Conservation (phyloP, 1,140 invertebrate species). For the Listronotus bonariensis region DNA sequence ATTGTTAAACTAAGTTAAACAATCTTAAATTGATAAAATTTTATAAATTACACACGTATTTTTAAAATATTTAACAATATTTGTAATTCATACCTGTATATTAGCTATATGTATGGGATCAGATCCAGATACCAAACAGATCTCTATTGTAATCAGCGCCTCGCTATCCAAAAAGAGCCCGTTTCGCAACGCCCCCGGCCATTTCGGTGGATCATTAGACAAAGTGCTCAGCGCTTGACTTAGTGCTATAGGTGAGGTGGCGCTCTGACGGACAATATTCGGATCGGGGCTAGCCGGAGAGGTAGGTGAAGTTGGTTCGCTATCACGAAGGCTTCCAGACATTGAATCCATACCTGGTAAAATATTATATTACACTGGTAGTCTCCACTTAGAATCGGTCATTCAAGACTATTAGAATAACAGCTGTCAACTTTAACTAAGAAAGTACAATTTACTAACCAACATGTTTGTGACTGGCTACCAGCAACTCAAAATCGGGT, state of each 20-base stretch:
- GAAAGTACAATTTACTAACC: constrained; percentile 58
- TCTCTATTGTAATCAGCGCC: constrained; percentile 83
- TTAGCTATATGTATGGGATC: constrained; percentile 78
- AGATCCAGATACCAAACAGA: constrained; percentile 70
- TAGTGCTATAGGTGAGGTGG: constrained; percentile 64
- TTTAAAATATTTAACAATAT: too few relatives aligned
- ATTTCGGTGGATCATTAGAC: constrained; percentile 45
- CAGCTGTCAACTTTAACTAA: too few relatives aligned
- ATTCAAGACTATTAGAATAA: neutral
- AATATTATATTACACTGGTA: constrained; percentile 35
- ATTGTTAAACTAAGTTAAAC: too few relatives aligned
- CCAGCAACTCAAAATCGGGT: constrained; percentile 89
- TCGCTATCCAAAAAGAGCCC: constrained; percentile 64
- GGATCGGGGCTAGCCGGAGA: constrained; percentile 73
- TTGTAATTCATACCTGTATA: too few relatives aligned
- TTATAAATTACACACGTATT: too few relatives aligned
- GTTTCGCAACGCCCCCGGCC: constrained; percentile 20
- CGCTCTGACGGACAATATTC: constrained; percentile 48
- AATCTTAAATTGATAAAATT: too few relatives aligned
- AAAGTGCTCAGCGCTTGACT: constrained; percentile 61
- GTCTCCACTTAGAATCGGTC: neutral
- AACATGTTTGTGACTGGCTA: constrained; percentile 93
- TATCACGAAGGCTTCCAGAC: constrained; percentile 89
- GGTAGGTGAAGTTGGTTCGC: constrained; percentile 85
- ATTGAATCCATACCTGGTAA: constrained; percentile 83